Evolutionary conservation across 2,113 vertebrate species (phyloP).

Genomic region (Brachyhypopomus gauderio): DNA sequence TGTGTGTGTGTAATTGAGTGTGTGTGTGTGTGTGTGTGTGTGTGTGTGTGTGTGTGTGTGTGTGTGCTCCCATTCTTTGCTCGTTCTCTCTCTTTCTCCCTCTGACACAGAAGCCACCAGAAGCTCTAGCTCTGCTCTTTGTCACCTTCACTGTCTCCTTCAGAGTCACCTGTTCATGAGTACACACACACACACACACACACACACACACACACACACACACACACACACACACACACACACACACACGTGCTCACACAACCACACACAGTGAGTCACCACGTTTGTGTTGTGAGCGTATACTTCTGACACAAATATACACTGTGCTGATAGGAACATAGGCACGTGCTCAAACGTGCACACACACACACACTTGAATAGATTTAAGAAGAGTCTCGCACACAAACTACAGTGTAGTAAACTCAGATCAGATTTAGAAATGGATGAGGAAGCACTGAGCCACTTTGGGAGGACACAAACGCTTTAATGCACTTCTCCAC

Average conservation of each 20-base stretch:
- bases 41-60: no score
- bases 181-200: slow-evolving; percentile 13
- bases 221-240: slow-evolving; percentile 13
- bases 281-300: not conserved
- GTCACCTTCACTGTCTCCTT: slow-evolving; percentile 39
- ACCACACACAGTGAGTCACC: no score
- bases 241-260: slow-evolving; percentile 22
- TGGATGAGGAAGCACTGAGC: no score
- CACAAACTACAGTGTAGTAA: not conserved
- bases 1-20: no score
- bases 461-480: no score
- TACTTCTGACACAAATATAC: not conserved
- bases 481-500: no score
- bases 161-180: slow-evolving; percentile 34
- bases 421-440: no score
- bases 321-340: not conserved
- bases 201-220: slow-evolving; percentile 29
- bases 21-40: slow-evolving; percentile 41
- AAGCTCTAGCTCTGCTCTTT: slow-evolving; percentile 14
- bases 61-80: not conserved
- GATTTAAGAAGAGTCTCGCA: not conserved
- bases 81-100: not conserved
- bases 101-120: not conserved
- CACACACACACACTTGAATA: not conserved
- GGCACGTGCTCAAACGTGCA: slow-evolving; percentile 24